Conservation (phyloP, 2,888 invertebrate species). For the Dasypogon diadema region DNA sequence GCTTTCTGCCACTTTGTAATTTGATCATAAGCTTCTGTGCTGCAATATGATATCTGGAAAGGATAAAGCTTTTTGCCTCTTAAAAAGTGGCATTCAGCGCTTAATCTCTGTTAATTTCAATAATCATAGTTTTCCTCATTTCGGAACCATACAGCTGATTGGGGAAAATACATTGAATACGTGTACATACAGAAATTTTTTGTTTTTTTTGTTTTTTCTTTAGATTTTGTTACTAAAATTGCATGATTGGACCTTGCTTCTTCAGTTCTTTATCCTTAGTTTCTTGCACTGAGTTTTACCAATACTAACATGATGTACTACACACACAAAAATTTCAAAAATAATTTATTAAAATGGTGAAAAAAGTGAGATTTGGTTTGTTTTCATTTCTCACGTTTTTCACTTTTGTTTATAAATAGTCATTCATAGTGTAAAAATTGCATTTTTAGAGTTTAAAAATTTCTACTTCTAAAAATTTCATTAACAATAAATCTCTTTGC, state of each 20-base stretch:
- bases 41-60: conserved; percentile 2
- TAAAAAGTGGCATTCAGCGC: conserved; percentile 41
- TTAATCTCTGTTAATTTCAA: neutral
- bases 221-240: neutral
- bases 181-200: conserved; percentile 10
- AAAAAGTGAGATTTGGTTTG: too few species aligned
- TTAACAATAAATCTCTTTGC: neutral
- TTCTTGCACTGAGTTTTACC: neutral
- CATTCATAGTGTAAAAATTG: neutral
- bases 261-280: neutral
- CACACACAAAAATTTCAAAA: neutral
- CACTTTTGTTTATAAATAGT: too few species aligned
- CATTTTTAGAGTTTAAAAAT: neutral
- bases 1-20: conserved; percentile 14
- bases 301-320: neutral
- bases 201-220: neutral
- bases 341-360: neutral
- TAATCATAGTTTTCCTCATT: neutral
- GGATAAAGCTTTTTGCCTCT: conserved; percentile 25
- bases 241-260: neutral
- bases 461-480: neutral
- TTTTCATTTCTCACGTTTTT: too few species aligned
- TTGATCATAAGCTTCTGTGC: conserved; percentile 32
- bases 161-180: neutral
- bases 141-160: conserved; percentile 13